phyloP scores from a whole-genome alignment of 2,888 invertebrate genomes.

The Tinea semifulvella region DNA sequence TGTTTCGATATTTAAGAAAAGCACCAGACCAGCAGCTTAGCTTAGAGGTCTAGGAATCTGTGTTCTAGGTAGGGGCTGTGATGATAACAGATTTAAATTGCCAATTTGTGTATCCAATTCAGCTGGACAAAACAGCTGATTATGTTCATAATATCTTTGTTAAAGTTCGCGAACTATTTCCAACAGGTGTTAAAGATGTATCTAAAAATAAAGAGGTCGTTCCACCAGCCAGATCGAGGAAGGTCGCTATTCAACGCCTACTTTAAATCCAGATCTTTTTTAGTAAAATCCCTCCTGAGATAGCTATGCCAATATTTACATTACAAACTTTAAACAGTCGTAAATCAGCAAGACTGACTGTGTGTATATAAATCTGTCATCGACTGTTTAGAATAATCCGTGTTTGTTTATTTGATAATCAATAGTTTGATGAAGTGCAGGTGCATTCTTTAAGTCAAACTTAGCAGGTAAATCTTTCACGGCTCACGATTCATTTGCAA shows the following conservation, averaged over 20 bases:
- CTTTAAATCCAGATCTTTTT: background rate
- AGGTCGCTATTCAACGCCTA: conserved; percentile 29
- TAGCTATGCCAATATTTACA: conserved; percentile 7
- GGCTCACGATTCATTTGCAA: background rate
- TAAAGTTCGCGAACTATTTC: conserved; percentile 34
- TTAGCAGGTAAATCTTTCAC: conserved; percentile 1
- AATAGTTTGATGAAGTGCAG: conserved; percentile 10
- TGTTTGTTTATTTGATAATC: conserved; percentile 28
- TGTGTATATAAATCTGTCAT: conserved; percentile 46
- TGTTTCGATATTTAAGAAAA: too few species aligned
- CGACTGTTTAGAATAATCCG: conserved; percentile 50
- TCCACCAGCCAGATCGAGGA: conserved; percentile 34
- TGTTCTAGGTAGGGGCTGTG: too few species aligned
- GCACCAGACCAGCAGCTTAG: too few species aligned
- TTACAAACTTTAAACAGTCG: background rate
- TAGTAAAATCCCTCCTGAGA: background rate
- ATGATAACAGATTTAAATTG: too few species aligned
- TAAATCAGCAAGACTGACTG: conserved; percentile 22
- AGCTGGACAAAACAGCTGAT: background rate
- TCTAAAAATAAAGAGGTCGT: conserved; percentile 57
- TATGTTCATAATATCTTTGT: background rate
- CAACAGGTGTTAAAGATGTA: conserved; percentile 39
- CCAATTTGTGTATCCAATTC: too few species aligned
- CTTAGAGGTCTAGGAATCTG: too few species aligned
- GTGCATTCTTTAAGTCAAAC: conserved; percentile 3